phyloP scores from a whole-genome alignment of 2,888 invertebrate genomes.

The Bimastos eiseni region DNA sequence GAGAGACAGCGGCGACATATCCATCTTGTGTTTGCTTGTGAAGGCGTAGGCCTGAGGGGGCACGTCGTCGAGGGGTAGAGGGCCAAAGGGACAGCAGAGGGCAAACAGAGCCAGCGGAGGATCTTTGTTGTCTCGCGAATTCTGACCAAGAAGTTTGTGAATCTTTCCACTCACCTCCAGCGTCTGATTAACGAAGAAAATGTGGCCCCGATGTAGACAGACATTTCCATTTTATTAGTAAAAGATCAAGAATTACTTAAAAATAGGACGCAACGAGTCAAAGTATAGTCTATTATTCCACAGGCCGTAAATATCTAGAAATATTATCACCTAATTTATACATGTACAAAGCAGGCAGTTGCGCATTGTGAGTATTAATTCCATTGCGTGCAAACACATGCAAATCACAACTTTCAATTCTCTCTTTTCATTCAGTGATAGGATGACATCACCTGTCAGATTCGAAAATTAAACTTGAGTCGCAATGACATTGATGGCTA shows the following conservation, averaged over 20 bases:
- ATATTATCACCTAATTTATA: background rate
- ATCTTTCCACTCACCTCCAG: slow-evolving; percentile 96
- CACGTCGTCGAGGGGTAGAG: slow-evolving; percentile 91
- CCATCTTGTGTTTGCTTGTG: slow-evolving; percentile 98
- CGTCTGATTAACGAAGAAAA: slow-evolving; percentile 71
- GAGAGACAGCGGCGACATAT: slow-evolving; percentile 93
- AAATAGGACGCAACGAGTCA: background rate
- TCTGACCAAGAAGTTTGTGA: slow-evolving; percentile 93
- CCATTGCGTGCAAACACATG: background rate
- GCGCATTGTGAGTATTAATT: background rate
- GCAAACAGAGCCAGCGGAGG: slow-evolving; percentile 93
- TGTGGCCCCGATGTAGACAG: background rate
- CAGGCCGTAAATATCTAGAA: background rate
- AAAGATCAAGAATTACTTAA: background rate
- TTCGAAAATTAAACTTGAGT: no score
- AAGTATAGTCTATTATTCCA: background rate
- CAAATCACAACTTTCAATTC: no score
- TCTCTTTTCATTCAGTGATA: background rate
- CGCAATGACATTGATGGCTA: no score
- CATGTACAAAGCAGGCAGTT: background rate
- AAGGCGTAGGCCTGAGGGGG: slow-evolving; percentile 99
- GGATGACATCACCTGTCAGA: no score
- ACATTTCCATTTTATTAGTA: background rate
- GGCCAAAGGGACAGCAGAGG: slow-evolving; percentile 97
- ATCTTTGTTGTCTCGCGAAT: slow-evolving; percentile 61